phyloP scores from a whole-genome alignment of 2,888 invertebrate genomes.

The Petrolisthes cinctipes region DNA sequence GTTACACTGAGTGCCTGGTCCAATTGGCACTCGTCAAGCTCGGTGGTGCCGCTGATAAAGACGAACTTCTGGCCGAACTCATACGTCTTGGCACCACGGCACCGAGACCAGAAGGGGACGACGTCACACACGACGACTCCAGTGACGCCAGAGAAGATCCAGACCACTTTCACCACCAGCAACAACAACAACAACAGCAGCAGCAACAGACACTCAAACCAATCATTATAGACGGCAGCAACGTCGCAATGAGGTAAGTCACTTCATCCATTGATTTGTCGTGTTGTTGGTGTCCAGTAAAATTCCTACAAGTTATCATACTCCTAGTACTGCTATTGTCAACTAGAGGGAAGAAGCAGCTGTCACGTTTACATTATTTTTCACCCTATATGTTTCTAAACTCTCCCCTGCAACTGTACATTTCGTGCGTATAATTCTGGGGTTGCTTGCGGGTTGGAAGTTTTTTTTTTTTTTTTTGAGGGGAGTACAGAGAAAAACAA shows the following conservation, averaged over 20 bases:
- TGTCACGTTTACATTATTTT: too few species aligned
- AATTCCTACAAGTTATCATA: neutral
- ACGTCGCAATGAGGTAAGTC: slow-evolving; percentile 88
- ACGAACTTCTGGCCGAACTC: slow-evolving; percentile 88
- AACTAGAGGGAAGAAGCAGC: too few species aligned
- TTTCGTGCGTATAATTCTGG: neutral
- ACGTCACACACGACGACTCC: slow-evolving; percentile 22
- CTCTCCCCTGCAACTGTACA: too few species aligned
- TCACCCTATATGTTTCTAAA: too few species aligned
- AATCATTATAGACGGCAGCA: slow-evolving; percentile 93
- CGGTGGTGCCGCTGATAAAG: slow-evolving; percentile 87
- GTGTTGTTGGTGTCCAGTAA: neutral
- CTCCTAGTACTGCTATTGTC: too few species aligned
- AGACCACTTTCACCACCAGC: slow-evolving; percentile 30
- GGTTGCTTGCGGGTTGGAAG: neutral
- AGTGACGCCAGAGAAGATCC: slow-evolving; percentile 20
- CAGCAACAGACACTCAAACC: slow-evolving; percentile 73
- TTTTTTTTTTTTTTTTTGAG: too few species aligned
- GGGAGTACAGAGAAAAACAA: too few species aligned
- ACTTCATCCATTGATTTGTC: slow-evolving; percentile 63
- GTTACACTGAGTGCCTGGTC: slow-evolving; percentile 89
- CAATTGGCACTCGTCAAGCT: slow-evolving; percentile 85
- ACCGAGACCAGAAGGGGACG: slow-evolving; percentile 51
- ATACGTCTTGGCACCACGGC: slow-evolving; percentile 76
- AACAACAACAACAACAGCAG: slow-evolving; percentile 22